Evolutionary conservation across 1,140 invertebrate species (phyloP), one percentile per base, ranked within the genome.

Genomic region (Bradysia coprophila): DNA sequence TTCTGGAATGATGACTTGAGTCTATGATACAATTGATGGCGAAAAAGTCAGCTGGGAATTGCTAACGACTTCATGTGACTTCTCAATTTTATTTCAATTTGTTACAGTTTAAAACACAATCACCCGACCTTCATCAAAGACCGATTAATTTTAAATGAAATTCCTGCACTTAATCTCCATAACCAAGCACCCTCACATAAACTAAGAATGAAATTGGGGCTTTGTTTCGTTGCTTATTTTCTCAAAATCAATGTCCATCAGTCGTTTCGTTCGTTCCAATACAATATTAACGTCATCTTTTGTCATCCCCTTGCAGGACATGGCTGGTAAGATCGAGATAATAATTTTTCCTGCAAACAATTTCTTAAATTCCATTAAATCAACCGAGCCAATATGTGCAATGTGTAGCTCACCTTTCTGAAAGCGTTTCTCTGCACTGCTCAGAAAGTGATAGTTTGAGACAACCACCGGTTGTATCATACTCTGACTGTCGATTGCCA

Each of bases 401-500:
- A 16, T n/a, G n/a, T 28, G 6, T 8, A 28, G 42, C 51, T 62
- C 66, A 78, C 84, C 84, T 64, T 69, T 64, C 45, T 78, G 72
- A 59, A 89, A 92, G 46, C 68, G 73, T 49, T 76, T 76, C 34
- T 71, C 67, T 48, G 75, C 70, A 38, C 72, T 66, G 50, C 82
- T 80, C 44, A 91, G 68, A 54, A 90, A 92, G 38, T 76, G 73
- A 59, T 92, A 94, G 53, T 78, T 78, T 1, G 85, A 89, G n/a
- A 91, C 78, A 21, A 92, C 80, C 1, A 94, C 72, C 0, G 90
- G 90, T 52, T 91, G 77, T 46, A 94, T 78, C 11, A 87, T 84
- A 37, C 81, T 74, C 56, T 83, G 73, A 10, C 82, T 78, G 44
- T 78, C 72, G 34, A 93, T 65, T 1, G 91, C 90, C 45, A 93